Evolutionary conservation across 1,140 invertebrate species (phyloP), one percentile per base, ranked within the genome.

Genomic region (Hermetia illucens): DNA sequence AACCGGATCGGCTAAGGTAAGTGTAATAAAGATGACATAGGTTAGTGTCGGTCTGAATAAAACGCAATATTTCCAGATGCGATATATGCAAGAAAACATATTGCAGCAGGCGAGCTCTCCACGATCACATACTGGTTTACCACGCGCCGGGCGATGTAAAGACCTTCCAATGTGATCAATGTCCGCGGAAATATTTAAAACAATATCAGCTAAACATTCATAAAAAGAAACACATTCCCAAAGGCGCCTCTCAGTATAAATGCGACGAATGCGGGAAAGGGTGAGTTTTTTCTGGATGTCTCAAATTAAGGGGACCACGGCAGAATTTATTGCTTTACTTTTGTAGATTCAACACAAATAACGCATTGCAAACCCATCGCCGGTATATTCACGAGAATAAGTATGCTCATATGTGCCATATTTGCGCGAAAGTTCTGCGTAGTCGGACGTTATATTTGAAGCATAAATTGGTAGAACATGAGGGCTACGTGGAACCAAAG

Each of bases 1-100:
- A 55, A 46, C 53, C 53, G 15, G 50, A 55, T 41, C 51, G 45
- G 38, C 54, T 51, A 38, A 55, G 52, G 55, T 55, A 47, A 53
- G 52, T 47, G n/a, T n/a, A n/a, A n/a, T n/a, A n/a, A n/a, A n/a
- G n/a, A n/a, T n/a, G n/a, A n/a, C n/a, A n/a, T n/a, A n/a, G n/a
- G n/a, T n/a, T n/a, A n/a, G n/a, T n/a, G n/a, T n/a, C n/a, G n/a
- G n/a, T n/a, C n/a, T n/a, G n/a, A n/a, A n/a, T n/a, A n/a, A n/a
- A n/a, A n/a, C n/a, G n/a, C n/a, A n/a, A n/a, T n/a, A n/a, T n/a
- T n/a, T 38, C 22, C 15, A 58, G 55, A 38, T 58, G 55, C 34
- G 40, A 43, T 2, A 37, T 48, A 13, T 57, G 54, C 22, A 46
- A 51, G 12, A 46, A 52, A 15, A 45, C 35, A 3, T 57, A 57